Evolutionary conservation across 1,140 invertebrate species (phyloP).

Genomic region (Drosophila elegans): DNA sequence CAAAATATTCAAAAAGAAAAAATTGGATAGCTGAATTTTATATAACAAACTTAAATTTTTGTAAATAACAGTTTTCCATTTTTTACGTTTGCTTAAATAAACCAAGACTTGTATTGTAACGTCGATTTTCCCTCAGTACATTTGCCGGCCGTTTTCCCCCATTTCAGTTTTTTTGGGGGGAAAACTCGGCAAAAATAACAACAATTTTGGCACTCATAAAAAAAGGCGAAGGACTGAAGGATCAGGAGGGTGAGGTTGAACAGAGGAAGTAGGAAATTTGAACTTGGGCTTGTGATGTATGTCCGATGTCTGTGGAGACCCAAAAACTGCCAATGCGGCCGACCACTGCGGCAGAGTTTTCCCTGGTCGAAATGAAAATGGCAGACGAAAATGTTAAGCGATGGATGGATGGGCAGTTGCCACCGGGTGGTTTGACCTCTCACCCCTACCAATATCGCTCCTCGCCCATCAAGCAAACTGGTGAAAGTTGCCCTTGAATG

Average conservation of each 20-base stretch:
- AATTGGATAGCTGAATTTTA: background rate
- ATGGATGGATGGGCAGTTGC: constrained; percentile 52
- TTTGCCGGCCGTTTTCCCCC: constrained; percentile 7
- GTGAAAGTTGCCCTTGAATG: constrained; percentile 82
- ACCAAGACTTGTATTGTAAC: background rate
- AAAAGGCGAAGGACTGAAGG: constrained; percentile 44
- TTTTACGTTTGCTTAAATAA: no score
- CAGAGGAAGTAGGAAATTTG: constrained; percentile 75
- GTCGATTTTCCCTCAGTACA: constrained; percentile 19
- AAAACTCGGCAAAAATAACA: constrained; percentile 53
- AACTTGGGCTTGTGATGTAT: constrained; percentile 79
- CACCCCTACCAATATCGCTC: constrained; percentile 9
- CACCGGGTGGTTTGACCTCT: constrained; percentile 49
- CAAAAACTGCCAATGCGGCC: constrained; percentile 71
- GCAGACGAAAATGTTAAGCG: constrained; percentile 63
- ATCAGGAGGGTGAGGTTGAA: constrained; percentile 2
- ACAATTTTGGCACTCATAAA: constrained; percentile 62
- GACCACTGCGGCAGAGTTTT: constrained; percentile 73
- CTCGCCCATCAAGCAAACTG: constrained; percentile 45
- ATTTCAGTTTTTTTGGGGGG: constrained; percentile 14
- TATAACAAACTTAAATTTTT: background rate
- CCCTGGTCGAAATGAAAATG: constrained; percentile 70
- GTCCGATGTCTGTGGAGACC: constrained; percentile 59
- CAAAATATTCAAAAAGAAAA: no score
- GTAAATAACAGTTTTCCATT: no score